Evolutionary conservation across 2,888 invertebrate species (phyloP), one percentile per base, ranked within the genome.

Genomic region (Tipula unca): DNA sequence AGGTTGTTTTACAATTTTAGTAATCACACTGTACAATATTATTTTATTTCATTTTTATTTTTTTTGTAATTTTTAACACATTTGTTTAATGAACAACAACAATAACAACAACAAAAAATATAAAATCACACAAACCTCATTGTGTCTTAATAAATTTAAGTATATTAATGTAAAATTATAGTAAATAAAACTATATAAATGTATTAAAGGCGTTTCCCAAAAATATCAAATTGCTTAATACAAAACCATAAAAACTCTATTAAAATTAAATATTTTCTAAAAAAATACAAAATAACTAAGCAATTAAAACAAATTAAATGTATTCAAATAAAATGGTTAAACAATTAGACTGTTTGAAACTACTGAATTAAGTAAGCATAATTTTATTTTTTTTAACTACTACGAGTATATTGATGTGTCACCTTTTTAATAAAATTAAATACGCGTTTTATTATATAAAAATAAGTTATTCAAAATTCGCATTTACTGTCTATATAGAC

Each of bases 131-230:
- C 83, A 29, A 83, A 83, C 83, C 83, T 83, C 83, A 83, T 83
- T 35, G 35, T 17, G 25, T 69, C 69, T 69, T 25, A 25, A 25
- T 20, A 69, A 69, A 69, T 25, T 36, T 48, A 48, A 17, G 48
- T 48, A n/a, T n/a, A 69, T 69, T 69, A 69, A 69, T 25, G 20
- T 69, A 69, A 69, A 69, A 69, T 17, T 14, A 32, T 32, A 83
- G 29, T 83, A 29, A 35, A 83, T 82, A 82, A 83, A 83, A 83
- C 29, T 83, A 35, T 32, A 32, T 82, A 32, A 32, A 32, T 17
- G 83, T 83, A 69, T 69, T 69, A 83, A 83, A 83, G 83, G 83
- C 83, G 83, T 83, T 32, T 83, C 83, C 82, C 83, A 83, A 29
- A 82, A 82, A 69, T 69, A 69, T 17, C 2, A 69, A 69, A 29